A percentile compares a stretch with the other conserved stretches of the same genome.
Evolutionary conservation across 53 echinoderm and acorn worm genomes (phyloP).

Genomic region (Paracentrotus lividus): DNA sequence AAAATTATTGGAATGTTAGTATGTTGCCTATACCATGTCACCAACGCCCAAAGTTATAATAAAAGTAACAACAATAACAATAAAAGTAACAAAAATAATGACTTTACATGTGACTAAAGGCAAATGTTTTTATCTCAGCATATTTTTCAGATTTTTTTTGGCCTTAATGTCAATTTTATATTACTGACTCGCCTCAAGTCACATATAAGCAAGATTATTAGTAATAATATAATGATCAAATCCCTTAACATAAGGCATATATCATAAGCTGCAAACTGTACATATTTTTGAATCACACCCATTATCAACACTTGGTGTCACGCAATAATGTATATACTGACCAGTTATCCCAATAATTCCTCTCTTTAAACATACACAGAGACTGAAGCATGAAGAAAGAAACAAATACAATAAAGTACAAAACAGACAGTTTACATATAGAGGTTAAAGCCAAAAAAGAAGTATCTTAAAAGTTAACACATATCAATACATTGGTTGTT

Average conservation of each 20-base stretch:
- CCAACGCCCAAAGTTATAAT: background rate
- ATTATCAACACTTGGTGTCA: background rate
- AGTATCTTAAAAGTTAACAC: background rate
- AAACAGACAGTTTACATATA: background rate
- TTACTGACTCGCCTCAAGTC: no score
- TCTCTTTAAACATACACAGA: background rate
- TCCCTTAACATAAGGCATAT: constrained; percentile 66
- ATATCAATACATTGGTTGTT: no score
- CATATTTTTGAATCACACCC: constrained; percentile 1
- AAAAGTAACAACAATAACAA: no score
- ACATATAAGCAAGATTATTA: no score
- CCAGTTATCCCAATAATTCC: background rate
- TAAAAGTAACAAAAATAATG: no score
- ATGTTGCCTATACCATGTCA: constrained; percentile 23
- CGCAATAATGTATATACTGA: constrained; percentile 26
- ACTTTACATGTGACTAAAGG: no score
- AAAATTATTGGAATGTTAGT: constrained; percentile 41
- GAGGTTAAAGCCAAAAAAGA: background rate
- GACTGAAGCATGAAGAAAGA: background rate
- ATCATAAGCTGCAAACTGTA: constrained; percentile 59
- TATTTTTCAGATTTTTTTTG: no score
- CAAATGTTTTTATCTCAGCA: no score
- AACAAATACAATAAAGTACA: no score
- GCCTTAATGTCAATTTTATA: no score
- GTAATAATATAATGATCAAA: constrained; percentile 42